phyloP scores from a whole-genome alignment of 2,113 vertebrate genomes.

The Mobula hypostoma region DNA sequence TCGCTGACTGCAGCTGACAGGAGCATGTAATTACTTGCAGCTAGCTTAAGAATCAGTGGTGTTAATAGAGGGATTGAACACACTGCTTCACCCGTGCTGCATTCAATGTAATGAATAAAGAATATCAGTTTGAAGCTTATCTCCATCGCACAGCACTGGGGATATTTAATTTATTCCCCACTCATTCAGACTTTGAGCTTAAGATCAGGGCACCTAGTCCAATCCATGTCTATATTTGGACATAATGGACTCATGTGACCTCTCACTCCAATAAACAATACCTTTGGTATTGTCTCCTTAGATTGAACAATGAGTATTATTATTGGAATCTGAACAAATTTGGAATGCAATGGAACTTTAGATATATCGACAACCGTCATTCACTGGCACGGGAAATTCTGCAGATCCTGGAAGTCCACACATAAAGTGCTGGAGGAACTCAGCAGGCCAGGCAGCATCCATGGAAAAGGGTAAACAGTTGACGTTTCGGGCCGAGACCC shows the following conservation, averaged over 20 bases:
- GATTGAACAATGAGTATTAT: not conserved
- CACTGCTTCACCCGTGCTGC: conserved; percentile 6
- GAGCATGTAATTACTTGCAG: conserved; percentile 33
- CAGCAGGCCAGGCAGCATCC: too few species aligned
- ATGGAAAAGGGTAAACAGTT: too few species aligned
- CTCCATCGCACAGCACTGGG: conserved; percentile 1
- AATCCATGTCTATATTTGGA: not conserved
- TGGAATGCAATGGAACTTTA: not conserved
- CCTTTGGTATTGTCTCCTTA: not conserved
- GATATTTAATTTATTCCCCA: conserved; percentile 16
- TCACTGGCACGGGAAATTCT: not conserved
- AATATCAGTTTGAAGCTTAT: conserved; percentile 18
- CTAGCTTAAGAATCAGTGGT: not conserved
- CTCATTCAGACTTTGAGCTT: conserved; percentile 29
- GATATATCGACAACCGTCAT: not conserved
- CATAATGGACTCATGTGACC: not conserved
- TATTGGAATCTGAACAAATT: not conserved
- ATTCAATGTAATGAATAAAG: conserved; percentile 35
- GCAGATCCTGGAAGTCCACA: too few species aligned
- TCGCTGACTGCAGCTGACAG: conserved; percentile 1
- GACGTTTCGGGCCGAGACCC: too few species aligned
- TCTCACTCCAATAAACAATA: not conserved
- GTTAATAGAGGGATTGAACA: conserved; percentile 27
- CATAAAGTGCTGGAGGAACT: too few species aligned
- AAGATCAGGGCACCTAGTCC: not conserved